phyloP scores from a whole-genome alignment of 1,140 invertebrate genomes.

The Dysdera silvatica region DNA sequence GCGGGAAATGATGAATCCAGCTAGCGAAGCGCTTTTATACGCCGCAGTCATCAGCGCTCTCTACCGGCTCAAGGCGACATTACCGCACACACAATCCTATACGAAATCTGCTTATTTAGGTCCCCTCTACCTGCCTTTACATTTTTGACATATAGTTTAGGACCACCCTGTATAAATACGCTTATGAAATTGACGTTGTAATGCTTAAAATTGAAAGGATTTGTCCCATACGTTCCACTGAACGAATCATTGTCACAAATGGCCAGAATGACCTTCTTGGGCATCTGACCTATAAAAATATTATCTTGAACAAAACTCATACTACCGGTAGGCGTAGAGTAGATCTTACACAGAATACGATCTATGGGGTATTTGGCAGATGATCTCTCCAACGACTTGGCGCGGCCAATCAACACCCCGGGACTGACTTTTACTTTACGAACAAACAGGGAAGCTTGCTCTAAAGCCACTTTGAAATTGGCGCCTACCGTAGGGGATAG shows the following conservation, averaged over 20 bases:
- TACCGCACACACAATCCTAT: too few species aligned
- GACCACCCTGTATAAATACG: too few species aligned
- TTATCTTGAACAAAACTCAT: neutral
- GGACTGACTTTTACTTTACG: neutral
- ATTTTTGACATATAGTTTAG: too few species aligned
- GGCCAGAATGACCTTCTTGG: neutral
- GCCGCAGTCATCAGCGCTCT: too few species aligned
- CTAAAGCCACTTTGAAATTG: neutral
- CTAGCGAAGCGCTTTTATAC: too few species aligned
- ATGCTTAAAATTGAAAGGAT: conserved; percentile 1
- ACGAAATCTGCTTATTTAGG: too few species aligned
- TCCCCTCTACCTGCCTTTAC: too few species aligned
- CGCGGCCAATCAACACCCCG: neutral
- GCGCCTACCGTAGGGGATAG: neutral
- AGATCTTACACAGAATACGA: neutral
- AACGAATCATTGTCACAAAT: neutral
- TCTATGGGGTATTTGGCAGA: conserved; percentile 1
- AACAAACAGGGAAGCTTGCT: neutral
- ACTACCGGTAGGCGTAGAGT: neutral
- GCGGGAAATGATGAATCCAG: too few species aligned
- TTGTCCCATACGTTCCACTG: neutral
- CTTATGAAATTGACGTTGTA: neutral
- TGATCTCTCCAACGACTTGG: neutral
- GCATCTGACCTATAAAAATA: conserved; percentile 1
- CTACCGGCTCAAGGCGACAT: too few species aligned